Evolutionary conservation across 1,140 invertebrate species (phyloP).

Genomic region (Coenobita brevimanus): DNA sequence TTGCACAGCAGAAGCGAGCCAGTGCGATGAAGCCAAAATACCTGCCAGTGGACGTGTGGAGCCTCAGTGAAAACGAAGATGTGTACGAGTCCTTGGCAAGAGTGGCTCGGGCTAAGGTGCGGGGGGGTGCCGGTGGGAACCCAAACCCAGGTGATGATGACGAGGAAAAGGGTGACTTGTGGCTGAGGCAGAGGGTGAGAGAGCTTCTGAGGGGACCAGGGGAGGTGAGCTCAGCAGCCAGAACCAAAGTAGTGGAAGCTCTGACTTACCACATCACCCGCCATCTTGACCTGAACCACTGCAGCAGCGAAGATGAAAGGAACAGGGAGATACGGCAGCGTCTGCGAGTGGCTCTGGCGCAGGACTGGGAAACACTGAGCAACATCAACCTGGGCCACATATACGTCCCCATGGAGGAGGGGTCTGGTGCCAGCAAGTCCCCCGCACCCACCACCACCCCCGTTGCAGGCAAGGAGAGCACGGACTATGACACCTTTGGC

Average conservation of each 20-base stretch:
- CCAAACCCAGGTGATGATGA: neutral
- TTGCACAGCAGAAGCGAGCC: conserved; percentile 16
- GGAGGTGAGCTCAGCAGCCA: conserved; percentile 45
- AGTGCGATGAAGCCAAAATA: conserved; percentile 2
- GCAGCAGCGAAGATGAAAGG: conserved; percentile 54
- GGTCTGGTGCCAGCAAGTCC: conserved; percentile 56
- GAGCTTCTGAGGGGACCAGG: conserved; percentile 51
- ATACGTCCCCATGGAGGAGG: conserved; percentile 73
- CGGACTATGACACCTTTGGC: conserved; percentile 72
- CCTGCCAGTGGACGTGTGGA: conserved; percentile 59
- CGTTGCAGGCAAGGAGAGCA: conserved; percentile 58
- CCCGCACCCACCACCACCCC: neutral
- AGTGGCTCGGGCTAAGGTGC: conserved; percentile 28
- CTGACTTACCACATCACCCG: conserved; percentile 65
- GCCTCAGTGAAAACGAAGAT: conserved; percentile 64
- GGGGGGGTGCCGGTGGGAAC: neutral
- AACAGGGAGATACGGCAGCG: conserved; percentile 64
- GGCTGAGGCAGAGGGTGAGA: conserved; percentile 45
- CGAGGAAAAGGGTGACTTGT: conserved; percentile 40
- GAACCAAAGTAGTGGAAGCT: conserved; percentile 59
- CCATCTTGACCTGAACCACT: conserved; percentile 42
- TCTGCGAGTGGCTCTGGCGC: conserved; percentile 63
- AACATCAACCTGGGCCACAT: conserved; percentile 72
- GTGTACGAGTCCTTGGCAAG: conserved; percentile 54
- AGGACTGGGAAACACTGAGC: conserved; percentile 70